A percentile compares a stretch with the other conserved stretches of the same genome.
Conservation (phyloP, 2,888 invertebrate species). For the Euspilapteryx auroguttella region DNA sequence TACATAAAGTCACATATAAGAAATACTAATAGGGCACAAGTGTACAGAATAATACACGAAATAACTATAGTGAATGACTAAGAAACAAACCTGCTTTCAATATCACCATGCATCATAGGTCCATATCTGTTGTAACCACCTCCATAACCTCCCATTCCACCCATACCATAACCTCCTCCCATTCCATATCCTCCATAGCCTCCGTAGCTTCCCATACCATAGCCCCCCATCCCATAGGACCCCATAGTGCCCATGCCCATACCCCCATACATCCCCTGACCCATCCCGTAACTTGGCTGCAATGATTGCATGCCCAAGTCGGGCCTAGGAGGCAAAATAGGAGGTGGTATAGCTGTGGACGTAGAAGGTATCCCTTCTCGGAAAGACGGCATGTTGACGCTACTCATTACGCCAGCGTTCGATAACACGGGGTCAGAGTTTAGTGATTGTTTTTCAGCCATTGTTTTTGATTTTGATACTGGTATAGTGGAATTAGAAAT, state of each 20-base stretch:
- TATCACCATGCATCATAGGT: conserved; percentile 54
- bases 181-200: conserved; percentile 12
- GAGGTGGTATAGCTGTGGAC: conserved; percentile 17
- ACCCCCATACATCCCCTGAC: conserved; percentile 14
- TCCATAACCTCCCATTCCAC: conserved; percentile 17
- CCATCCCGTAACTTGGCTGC: conserved; percentile 24
- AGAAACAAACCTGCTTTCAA: conserved; percentile 71
- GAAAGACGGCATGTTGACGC: conserved; percentile 17
- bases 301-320: conserved; percentile 21
- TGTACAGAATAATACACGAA: no score
- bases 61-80: no score
- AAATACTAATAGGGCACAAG: no score
- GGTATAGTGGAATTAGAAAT: no score
- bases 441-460: conserved; percentile 21
- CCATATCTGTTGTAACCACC: conserved; percentile 43
- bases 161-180: conserved; percentile 15
- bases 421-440: conserved; percentile 24
- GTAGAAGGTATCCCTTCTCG: conserved; percentile 26
- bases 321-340: conserved; percentile 33
- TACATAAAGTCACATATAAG: no score
- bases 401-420: conserved; percentile 17
- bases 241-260: conserved; percentile 14
- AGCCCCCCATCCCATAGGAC: conserved; percentile 16
- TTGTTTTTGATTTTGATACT: no score
- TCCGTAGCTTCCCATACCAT: conserved; percentile 18